phyloP scores from a whole-genome alignment of 2,797 vertebrate species.

The Lindbergichthys nudifrons region DNA sequence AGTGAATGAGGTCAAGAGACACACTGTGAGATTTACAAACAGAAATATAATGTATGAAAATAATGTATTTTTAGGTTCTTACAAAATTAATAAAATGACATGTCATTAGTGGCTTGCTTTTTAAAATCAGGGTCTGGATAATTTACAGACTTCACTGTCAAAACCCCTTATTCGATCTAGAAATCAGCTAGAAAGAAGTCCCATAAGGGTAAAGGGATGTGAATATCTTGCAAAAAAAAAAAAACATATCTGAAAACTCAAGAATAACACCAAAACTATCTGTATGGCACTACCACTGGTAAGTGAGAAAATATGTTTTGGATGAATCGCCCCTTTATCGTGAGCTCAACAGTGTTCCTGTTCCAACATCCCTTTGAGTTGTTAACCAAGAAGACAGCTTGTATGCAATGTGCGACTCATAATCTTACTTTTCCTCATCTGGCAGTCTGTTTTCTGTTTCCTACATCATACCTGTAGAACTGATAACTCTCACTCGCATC shows the following conservation, averaged over 20 bases:
- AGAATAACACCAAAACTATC: slow-evolving; percentile 1
- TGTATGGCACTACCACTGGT: slow-evolving; percentile 13
- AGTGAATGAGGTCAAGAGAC: neutral
- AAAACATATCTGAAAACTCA: neutral
- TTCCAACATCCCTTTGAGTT: slow-evolving; percentile 42
- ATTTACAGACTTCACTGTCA: neutral
- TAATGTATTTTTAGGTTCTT: neutral
- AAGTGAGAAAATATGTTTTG: slow-evolving; percentile 11
- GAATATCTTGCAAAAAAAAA: slow-evolving; percentile 5
- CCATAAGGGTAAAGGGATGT: slow-evolving; percentile 3
- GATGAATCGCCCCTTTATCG: slow-evolving; percentile 23
- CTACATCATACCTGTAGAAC: slow-evolving; percentile 61
- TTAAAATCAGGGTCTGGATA: neutral
- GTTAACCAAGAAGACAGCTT: slow-evolving; percentile 31
- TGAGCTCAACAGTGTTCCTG: slow-evolving; percentile 17
- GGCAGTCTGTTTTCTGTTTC: slow-evolving; percentile 46
- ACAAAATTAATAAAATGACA: neutral
- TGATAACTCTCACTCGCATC: slow-evolving; percentile 38
- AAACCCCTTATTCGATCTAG: neutral
- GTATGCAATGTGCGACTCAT: slow-evolving; percentile 26
- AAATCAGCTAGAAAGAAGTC: slow-evolving; percentile 6
- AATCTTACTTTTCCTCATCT: slow-evolving; percentile 52
- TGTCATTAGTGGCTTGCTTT: too few relatives aligned
- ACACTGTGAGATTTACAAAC: too few relatives aligned
- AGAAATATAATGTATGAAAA: neutral